A percentile compares a stretch with the other conserved stretches of the same genome.
Evolutionary conservation across 2,113 vertebrate genomes (phyloP).

Genomic region (Elaphurus davidianus): DNA sequence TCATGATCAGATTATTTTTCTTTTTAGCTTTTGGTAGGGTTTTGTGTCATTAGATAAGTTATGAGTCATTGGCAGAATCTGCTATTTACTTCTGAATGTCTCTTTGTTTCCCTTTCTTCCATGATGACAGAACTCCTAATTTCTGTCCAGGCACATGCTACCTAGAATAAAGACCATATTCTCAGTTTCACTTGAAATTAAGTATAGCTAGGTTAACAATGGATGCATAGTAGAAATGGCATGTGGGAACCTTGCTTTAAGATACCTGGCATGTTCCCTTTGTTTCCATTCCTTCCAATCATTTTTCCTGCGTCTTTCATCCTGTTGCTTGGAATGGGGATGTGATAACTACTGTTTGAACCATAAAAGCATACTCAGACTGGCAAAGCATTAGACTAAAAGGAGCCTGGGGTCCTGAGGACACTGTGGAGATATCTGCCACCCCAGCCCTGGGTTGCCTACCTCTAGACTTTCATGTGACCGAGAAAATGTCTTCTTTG

Average conservation of each 20-base stretch:
- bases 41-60: constrained; percentile 7
- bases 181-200: background rate
- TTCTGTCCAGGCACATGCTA: background rate
- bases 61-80: background rate
- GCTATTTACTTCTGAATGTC: background rate
- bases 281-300: background rate
- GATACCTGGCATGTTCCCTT: background rate
- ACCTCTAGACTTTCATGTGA: background rate
- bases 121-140: background rate
- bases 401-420: background rate
- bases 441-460: background rate
- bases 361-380: background rate
- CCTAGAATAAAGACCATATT: background rate
- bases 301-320: background rate
- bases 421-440: background rate
- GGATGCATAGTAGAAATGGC: background rate
- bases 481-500: background rate
- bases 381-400: background rate
- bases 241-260: background rate
- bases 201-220: background rate
- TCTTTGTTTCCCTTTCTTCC: background rate
- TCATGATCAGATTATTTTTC: constrained; percentile 3
- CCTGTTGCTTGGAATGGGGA: background rate
- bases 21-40: background rate
- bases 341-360: background rate